Conservation (phyloP, 2,888 invertebrate species). For the Leucophenga montana region DNA sequence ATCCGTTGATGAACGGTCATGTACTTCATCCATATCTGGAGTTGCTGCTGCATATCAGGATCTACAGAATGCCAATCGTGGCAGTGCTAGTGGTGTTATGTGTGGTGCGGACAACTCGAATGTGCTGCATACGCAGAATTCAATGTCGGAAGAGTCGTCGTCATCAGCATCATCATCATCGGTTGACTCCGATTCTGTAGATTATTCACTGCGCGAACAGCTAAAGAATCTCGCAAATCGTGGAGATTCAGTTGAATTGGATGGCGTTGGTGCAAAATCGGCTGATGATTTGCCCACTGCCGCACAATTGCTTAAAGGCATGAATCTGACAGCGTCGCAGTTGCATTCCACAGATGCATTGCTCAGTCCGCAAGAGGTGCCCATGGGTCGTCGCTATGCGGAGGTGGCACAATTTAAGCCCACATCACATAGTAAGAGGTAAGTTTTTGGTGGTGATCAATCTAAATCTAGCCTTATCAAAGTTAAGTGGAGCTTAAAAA, state of each 20-base stretch:
- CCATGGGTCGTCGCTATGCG: constrained; percentile 73
- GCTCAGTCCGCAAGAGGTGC: constrained; percentile 72
- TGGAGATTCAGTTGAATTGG: constrained; percentile 39
- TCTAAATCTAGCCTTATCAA: neutral
- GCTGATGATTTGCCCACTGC: constrained; percentile 36
- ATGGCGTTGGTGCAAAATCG: constrained; percentile 39
- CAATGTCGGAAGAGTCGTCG: constrained; percentile 19
- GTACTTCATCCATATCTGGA: constrained; percentile 10
- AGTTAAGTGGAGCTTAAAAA: neutral
- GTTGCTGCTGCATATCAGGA: constrained; percentile 64
- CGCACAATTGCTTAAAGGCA: constrained; percentile 49
- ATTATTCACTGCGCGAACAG: constrained; percentile 71
- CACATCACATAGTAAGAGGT: neutral
- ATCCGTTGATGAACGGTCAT: constrained; percentile 54
- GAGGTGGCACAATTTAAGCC: constrained; percentile 72
- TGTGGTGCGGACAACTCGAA: constrained; percentile 46
- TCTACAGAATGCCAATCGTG: constrained; percentile 70
- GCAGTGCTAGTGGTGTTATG: constrained; percentile 45
- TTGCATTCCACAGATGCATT: constrained; percentile 62
- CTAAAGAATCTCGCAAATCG: constrained; percentile 70
- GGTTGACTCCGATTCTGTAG: constrained; percentile 68
- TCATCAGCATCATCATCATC: constrained; percentile 44
- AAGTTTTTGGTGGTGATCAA: neutral
- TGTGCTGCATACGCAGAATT: constrained; percentile 38
- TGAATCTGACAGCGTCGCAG: constrained; percentile 40